These are phyloP conservation scores for Caranx ignobilis DNA, from an alignment of 2,113 vertebrate genomes.

Conservation along the genomic window DNA sequence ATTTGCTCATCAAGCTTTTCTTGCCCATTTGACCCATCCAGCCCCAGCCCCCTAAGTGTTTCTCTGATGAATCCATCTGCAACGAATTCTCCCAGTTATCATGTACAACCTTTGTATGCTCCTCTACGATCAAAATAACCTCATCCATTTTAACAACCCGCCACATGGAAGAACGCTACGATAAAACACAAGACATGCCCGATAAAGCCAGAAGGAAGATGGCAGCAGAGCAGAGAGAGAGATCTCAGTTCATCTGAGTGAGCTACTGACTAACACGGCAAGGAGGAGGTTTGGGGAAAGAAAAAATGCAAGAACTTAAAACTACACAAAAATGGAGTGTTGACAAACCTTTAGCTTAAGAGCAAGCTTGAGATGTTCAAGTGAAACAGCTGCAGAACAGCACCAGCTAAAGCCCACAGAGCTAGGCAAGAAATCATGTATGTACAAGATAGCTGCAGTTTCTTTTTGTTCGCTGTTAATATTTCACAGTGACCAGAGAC, in stretches of 20 bases:
- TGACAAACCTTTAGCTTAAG: constrained; percentile 68
- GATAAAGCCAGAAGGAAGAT: constrained; percentile 19
- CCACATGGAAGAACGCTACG: constrained; percentile 67
- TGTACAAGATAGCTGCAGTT: constrained; percentile 74
- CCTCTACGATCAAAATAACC: constrained; percentile 90
- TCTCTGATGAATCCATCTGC: constrained; percentile 55
- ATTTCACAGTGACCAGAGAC: constrained; percentile 46
- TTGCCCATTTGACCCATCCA: constrained; percentile 61
- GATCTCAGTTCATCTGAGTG: constrained; percentile 19
- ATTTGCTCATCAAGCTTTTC: constrained; percentile 61
- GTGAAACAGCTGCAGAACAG: constrained; percentile 53
- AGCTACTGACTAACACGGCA: constrained; percentile 70
- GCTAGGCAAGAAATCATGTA: constrained; percentile 55
- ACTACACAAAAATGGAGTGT: constrained; percentile 81
- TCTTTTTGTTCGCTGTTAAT: constrained; percentile 54
- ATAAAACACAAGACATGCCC: constrained; percentile 12
- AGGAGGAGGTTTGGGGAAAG: constrained; percentile 19
- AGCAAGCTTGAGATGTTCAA: constrained; percentile 79
- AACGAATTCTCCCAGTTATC: constrained; percentile 49
- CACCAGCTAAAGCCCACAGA: constrained; percentile 58
- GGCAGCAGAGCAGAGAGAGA: constrained; percentile 11
- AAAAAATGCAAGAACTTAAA: constrained; percentile 3
- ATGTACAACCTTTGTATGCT: constrained; percentile 50
- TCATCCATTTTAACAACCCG: constrained; percentile 32
- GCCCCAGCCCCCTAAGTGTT: constrained; percentile 43